Evolutionary conservation across 2,113 vertebrate genomes (phyloP), one percentile per base, ranked within the genome.

Genomic region (Alexandromys fortis): DNA sequence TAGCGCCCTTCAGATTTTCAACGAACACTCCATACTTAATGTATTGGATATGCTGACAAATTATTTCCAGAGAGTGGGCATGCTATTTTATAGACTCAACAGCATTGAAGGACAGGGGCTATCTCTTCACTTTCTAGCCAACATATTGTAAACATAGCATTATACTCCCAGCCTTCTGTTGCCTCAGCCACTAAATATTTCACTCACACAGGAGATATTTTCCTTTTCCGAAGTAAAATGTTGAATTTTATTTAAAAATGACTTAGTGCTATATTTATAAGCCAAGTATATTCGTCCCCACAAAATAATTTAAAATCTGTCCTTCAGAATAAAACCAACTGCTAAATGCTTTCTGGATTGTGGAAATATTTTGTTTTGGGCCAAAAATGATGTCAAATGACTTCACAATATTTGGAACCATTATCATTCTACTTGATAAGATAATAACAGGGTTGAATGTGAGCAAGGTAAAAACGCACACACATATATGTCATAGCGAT

Each of bases 321-420:
- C 88, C 93, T 97, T 94, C 61, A 95, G 58, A 93, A 87, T 79
- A 68, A 65, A 61, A 75, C 94, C 47, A 97, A 95, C 83, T 94
- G 96, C 91, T 96, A 89, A 95, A 82, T 82, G 61, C 76, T 96
- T 93, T 95, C 68, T 96, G 13, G 9, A 75, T 95, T 85, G 52
- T 94, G 92, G 42, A 94, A 95, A 97, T 96, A 85, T 78, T 94
- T 89, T 91, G 7, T 97, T 95, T 96, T 0, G 14, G 87, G 63
- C 42, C 90, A 86, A 86, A 85, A 94, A 92, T 79, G 89, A 45
- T 1, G 78, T 93, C 78, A 90, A 76, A 22, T 75, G 86, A 17
- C 90, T 96, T 97, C 83, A 97, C 91, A 96, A 94, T 97, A 94
- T 93, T 97, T 95, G 83, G 22, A 85, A 77, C 90, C 75, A 89